These are phyloP conservation scores for Pseudococcus viburni DNA, from an alignment of 2,888 invertebrate species.

Conservation along the genomic window DNA sequence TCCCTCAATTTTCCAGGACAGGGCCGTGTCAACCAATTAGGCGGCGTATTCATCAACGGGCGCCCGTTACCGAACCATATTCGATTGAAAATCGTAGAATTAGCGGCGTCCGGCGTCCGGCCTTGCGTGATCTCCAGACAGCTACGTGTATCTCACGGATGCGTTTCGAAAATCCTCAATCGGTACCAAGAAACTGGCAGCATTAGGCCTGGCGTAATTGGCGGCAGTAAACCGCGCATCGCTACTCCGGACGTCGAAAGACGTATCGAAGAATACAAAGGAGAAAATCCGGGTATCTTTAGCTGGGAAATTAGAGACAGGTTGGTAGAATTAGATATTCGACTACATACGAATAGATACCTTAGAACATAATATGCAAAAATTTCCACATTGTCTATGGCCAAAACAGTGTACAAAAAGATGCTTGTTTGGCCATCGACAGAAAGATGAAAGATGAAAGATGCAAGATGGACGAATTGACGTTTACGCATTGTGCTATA, in stretches of 20 bases:
- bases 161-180: constrained; percentile 96
- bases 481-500: no score
- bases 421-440: no score
- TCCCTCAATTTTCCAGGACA: constrained; percentile 78
- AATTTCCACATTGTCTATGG: no score
- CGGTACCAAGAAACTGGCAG: constrained; percentile 96
- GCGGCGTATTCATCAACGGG: constrained; percentile 98
- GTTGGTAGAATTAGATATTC: constrained; percentile 84
- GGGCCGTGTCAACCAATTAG: constrained; percentile 96
- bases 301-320: constrained; percentile 96
- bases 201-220: constrained; percentile 94
- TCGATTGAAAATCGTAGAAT: constrained; percentile 94
- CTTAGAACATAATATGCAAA: no score
- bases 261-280: constrained; percentile 89
- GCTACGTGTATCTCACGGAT: constrained; percentile 96
- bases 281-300: constrained; percentile 92
- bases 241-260: constrained; percentile 95
- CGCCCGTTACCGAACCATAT: constrained; percentile 97
- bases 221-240: constrained; percentile 93
- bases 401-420: no score
- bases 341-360: no score
- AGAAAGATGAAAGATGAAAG: no score
- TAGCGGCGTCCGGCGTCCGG: constrained; percentile 93
- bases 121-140: constrained; percentile 97
- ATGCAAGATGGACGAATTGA: no score